Conservation (phyloP, 2,888 invertebrate genomes). For the Autographa gamma region DNA sequence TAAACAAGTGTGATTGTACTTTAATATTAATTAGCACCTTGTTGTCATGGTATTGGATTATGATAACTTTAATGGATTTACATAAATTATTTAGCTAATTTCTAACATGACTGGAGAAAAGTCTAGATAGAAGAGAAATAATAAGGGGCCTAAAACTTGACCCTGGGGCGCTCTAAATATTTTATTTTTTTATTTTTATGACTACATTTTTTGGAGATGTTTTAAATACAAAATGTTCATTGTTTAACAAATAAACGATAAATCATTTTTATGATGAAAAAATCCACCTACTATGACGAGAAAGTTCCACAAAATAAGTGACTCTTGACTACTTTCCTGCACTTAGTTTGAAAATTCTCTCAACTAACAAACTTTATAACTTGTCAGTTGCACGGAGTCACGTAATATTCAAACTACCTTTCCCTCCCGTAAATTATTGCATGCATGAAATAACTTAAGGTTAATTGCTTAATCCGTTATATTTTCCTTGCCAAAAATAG, state of each 20-base stretch:
- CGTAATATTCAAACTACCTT: constrained; percentile 1
- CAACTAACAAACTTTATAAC: neutral
- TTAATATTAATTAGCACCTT: neutral
- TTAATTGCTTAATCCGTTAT: constrained; percentile 2
- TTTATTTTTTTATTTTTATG: neutral
- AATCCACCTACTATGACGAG: neutral
- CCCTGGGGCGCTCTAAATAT: neutral
- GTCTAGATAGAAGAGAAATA: neutral
- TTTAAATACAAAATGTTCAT: neutral
- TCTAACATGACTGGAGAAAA: too few relatives aligned
- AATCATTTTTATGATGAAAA: too few relatives aligned
- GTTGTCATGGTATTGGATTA: neutral
- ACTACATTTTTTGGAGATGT: neutral
- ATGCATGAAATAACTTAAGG: neutral
- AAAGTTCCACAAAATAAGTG: neutral
- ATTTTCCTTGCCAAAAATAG: neutral
- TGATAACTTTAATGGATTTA: neutral
- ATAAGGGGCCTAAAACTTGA: neutral
- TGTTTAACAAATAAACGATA: too few relatives aligned
- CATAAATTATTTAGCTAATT: too few relatives aligned
- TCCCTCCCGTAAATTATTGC: neutral
- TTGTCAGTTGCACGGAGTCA: neutral
- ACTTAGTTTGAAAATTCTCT: neutral
- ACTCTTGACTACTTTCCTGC: neutral
- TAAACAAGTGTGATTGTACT: neutral